Percentiles rank a stretch among this genome's conserved stretches.
These are phyloP conservation scores for Chironomus tentans DNA, from an alignment of 2,888 invertebrate genomes.

Conservation along the genomic window DNA sequence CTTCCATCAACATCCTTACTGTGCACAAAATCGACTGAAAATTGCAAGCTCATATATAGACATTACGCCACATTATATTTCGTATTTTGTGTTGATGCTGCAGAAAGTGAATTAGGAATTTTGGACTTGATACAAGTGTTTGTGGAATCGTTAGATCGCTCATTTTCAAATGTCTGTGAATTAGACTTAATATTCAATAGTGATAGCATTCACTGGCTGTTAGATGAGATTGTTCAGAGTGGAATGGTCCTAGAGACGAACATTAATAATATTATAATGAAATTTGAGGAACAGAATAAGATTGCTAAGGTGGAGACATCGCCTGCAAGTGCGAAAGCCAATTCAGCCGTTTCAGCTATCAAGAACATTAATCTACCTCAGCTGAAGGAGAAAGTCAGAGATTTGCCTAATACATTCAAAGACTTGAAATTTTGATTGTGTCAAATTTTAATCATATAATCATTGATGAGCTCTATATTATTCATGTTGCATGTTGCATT, in stretches of 20 bases:
- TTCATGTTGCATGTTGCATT: too few species aligned
- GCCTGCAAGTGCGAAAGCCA: conserved; percentile 82
- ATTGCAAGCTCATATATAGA: conserved; percentile 94
- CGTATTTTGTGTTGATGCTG: conserved; percentile 98
- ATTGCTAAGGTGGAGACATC: conserved; percentile 98
- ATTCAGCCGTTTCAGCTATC: conserved; percentile 93
- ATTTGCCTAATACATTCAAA: conserved; percentile 16
- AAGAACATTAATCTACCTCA: conserved; percentile 98
- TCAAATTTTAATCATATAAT: not conserved
- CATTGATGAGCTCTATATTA: too few species aligned
- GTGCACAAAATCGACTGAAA: conserved; percentile 73
- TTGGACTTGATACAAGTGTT: conserved; percentile 90
- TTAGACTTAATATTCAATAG: conserved; percentile 88
- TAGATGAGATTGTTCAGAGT: conserved; percentile 44
- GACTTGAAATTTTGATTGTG: conserved; percentile 21
- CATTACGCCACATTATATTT: conserved; percentile 99
- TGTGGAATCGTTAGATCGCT: conserved; percentile 97
- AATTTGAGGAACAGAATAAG: conserved; percentile 97
- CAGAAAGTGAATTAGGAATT: conserved; percentile 98
- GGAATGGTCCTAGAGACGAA: conserved; percentile 79
- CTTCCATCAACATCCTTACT: conserved; percentile 41
- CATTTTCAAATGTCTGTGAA: conserved; percentile 99
- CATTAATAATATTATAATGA: conserved; percentile 92
- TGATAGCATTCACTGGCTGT: conserved; percentile 60
- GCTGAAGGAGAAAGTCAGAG: conserved; percentile 42